Evolutionary conservation across 1,140 invertebrate species (phyloP), one percentile per base, ranked within the genome.

Genomic region (Drosophila melanogaster): DNA sequence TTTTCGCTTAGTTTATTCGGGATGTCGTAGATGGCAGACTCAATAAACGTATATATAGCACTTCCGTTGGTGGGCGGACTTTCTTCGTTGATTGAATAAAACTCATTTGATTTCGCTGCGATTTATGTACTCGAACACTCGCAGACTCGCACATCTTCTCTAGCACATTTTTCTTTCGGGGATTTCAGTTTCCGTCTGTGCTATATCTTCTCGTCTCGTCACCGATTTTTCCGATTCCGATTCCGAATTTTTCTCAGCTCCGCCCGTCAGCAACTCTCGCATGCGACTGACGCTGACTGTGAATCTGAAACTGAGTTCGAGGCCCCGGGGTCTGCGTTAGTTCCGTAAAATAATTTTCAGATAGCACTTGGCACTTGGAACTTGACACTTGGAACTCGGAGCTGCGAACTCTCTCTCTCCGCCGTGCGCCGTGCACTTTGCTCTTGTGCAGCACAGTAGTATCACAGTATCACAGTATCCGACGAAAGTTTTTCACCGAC

Each of bases 1-100:
- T 87, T 87, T 79, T 86, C 62, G 73, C 58, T 75, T 59, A 85
- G 81, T 86, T 80, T 86, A 58, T 77, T 51, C 59, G 22, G 62
- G 41, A 58, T 65, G 40, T 51, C 3, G 41, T 43, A 3, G 37
- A 4, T 14, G 37, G 11, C 37, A 38, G 37, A 38, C 37, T 14
- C 51, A 81, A 77, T 30, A 30, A 78, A 77, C 86, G 53, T 53
- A 44, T 65, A 65, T 67, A 67, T 53, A 67, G 60, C 40, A 86
- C 83, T 86, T 86, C 79, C 83, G 83, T 71, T 87, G 54, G 83
- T 56, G 67, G 67, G 64, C 67, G 67, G 67, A 71, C 67, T 70
- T 70, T 86, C 84, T 72, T 86, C 64, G 81, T 86, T 79, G 81
- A 86, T 86, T 86, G 86, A 86, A 86, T 86, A 89, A 86, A 86